Conservation (phyloP, 2,888 invertebrate genomes). For the Eupelmus urozonus region DNA sequence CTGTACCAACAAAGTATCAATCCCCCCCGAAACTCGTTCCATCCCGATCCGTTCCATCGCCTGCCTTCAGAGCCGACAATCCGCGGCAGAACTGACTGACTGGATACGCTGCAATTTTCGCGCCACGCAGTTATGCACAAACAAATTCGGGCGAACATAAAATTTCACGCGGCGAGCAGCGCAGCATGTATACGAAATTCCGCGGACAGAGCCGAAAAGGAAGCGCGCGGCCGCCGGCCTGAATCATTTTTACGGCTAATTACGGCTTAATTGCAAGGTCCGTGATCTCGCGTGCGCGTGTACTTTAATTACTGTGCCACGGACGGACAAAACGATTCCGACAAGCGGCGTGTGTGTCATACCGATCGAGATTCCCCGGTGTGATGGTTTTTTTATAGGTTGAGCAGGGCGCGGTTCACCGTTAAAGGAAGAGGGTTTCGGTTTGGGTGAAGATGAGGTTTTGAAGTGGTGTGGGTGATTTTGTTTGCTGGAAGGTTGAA, state of each 20-base stretch:
- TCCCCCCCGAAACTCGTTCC: background rate
- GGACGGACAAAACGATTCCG: background rate
- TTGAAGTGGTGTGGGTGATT: no score
- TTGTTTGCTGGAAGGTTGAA: no score
- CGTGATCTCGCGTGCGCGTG: slow-evolving; percentile 7
- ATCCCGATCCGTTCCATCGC: no score
- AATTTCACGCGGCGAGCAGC: slow-evolving; percentile 35
- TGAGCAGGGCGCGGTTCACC: no score
- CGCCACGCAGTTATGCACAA: background rate
- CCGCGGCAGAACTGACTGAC: background rate
- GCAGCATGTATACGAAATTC: background rate
- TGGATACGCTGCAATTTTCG: slow-evolving; percentile 6
- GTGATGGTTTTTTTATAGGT: no score
- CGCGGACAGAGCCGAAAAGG: background rate
- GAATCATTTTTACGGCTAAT: slow-evolving; percentile 66
- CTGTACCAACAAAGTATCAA: no score
- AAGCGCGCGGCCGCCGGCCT: background rate
- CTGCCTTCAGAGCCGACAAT: no score
- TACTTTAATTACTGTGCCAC: slow-evolving; percentile 38
- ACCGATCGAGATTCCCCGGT: background rate
- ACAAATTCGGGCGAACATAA: slow-evolving; percentile 20
- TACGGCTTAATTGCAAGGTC: slow-evolving; percentile 66
- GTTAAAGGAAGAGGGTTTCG: no score
- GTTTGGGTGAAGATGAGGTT: no score
- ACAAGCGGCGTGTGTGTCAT: background rate